Base-by-base conservation (phyloP, 2,113 vertebrate species). In the Microtus pennsylvanicus region DNA sequence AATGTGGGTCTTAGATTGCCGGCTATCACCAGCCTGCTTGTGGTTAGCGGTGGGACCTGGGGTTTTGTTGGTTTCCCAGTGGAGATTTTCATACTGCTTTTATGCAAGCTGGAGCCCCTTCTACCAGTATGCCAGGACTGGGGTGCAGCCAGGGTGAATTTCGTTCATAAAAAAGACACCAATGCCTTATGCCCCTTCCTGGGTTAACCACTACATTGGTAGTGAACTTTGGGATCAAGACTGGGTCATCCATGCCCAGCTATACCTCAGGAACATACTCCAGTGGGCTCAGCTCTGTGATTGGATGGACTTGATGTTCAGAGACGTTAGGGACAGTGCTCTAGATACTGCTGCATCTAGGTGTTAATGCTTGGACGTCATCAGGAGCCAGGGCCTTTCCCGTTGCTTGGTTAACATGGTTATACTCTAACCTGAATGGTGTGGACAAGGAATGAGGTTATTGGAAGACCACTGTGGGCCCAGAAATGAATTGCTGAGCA, bases 231-330 rank as follows among this genome's bases (percentile, higher is more conserved):
- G 3, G 0, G 65, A 74, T 35, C 28, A 0, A 61, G 45, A 9
- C 82, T 22, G 0, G 6, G 17, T 16, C 9, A 0, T 12, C 5
- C 7, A 2, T 33, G 2, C 52, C n/a, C 28, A n/a, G 42, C 47
- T 30, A 3, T 6, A 24, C 7, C 38, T 50, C 8, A 30, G 24
- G 28, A 28, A 11, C 78, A 14, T 35, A 8, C 42, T 67, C 65
- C 28, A 30, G 11, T 69, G 30, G 7, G 83, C 47, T 52, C 12
- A 5, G 38, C 30, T 75, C 16, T 35, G 11, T 10, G 0, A 9
- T 2, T 30, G 63, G 28, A 30, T 1, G 13, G 14, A 42, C 47
- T 47, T 3, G 65, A 67, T 67, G 26, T 11, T 47, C 21, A 35
- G 75, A 75, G 55, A 38, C 22, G 47, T 4, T 0, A 4, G 16